Conservation (phyloP, 2,113 vertebrate species). For the Fulica atra region DNA sequence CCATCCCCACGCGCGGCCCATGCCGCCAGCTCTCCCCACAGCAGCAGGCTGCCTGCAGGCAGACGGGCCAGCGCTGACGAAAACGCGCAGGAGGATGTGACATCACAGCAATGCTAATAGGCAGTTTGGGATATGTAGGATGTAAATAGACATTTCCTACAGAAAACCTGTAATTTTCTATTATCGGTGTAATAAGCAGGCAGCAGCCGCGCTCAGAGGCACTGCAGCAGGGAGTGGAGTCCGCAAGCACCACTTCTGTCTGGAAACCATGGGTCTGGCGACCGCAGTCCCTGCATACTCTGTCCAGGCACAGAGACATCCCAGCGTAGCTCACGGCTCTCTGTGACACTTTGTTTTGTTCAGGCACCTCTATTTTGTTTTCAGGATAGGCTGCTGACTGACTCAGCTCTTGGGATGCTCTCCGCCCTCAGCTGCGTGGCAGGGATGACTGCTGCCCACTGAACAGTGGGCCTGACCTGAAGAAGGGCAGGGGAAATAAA, state of each 20-base stretch:
- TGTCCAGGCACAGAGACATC: not conserved
- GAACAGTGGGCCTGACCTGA: not conserved
- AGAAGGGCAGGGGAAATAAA: not conserved
- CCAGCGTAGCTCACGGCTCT: not conserved
- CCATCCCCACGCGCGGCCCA: not conserved
- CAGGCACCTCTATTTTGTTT: not conserved
- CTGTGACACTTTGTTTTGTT: not conserved
- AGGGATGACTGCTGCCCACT: not conserved
- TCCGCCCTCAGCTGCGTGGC: not conserved
- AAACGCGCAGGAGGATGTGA: constrained; percentile 17
- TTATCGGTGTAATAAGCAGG: constrained; percentile 66
- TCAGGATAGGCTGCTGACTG: not conserved
- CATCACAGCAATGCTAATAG: constrained; percentile 57
- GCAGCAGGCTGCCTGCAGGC: not conserved
- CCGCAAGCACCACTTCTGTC: not conserved
- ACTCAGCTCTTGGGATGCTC: not conserved
- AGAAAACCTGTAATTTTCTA: constrained; percentile 67
- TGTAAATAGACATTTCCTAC: constrained; percentile 65
- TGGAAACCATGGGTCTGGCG: not conserved
- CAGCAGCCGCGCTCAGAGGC: not conserved
- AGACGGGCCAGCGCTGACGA: not conserved
- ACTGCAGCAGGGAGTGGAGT: not conserved
- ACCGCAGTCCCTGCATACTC: not conserved
- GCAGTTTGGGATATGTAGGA: constrained; percentile 58
- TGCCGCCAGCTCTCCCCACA: accelerated